Evolutionary conservation across 2,888 invertebrate species (phyloP), one percentile per base, ranked within the genome.

Genomic region (Watsonalla cultraria): DNA sequence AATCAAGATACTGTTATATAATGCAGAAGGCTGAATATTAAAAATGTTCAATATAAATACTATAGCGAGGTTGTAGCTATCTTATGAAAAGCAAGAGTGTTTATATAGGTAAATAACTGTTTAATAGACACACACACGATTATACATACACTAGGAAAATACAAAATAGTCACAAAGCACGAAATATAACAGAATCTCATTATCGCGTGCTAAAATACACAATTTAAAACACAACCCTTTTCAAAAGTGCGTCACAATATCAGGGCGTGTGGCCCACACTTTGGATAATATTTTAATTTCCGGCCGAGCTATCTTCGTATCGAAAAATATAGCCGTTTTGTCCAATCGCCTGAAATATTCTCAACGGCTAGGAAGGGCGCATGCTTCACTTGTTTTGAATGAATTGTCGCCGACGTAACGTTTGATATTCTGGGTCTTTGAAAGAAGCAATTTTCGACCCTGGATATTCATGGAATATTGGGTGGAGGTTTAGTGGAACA

Each of bases 251-350:
- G 37, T 49, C 35, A 13, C n/a, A 37, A 37, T 14, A 5, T 34
- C 49, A 49, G 0, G 9, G 15, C 15, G 52, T 47, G 46, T 14
- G 46, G 24, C 58, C 61, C 56, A 57, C 61, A 59, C 62, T 64
- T 59, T 68, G 55, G 57, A 57, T 64, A 70, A 65, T 65, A 70
- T 71, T 72, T 74, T 73, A 75, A 76, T 75, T 73, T 76, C 75
- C 75, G 74, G 64, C 35, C 54, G 56, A 45, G 45, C 45, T 55
- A 54, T 55, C 57, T 54, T 53, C 51, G 51, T 57, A 52, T 55
- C 54, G 51, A 50, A 54, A 59, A 56, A 61, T 57, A 57, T 59
- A 55, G 59, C 58, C 56, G 54, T 56, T 61, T 51, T 46, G 46
- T 45, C 45, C 51, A 52, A 49, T 47, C 50, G 24, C n/a, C 53